Evolutionary conservation across 1,140 invertebrate genomes (phyloP).

Genomic region (Neodiprion fabricii): DNA sequence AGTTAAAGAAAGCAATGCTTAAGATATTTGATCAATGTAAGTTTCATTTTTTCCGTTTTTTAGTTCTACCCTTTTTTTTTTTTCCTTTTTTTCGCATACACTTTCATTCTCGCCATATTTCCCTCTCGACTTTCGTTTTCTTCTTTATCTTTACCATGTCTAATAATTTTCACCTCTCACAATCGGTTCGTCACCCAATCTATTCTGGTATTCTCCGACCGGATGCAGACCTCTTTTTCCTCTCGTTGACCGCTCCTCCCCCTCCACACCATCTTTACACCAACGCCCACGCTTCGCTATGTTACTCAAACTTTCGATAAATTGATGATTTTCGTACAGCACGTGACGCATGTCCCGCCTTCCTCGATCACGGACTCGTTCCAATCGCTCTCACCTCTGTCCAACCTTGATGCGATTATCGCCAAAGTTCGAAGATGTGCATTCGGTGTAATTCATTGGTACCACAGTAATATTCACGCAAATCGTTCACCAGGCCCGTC

Average conservation of each 20-base stretch:
- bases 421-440: too few species aligned
- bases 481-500: too few species aligned
- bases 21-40: slow-evolving; percentile 57
- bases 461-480: too few species aligned
- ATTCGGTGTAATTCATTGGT: too few species aligned
- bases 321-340: neutral
- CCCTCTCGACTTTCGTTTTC: neutral
- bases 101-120: neutral
- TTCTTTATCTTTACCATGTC: neutral
- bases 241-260: too few species aligned
- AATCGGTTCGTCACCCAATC: too few species aligned
- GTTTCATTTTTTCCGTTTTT: slow-evolving; percentile 15
- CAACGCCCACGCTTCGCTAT: neutral
- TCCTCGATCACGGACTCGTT: neutral
- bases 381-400: too few species aligned
- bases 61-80: neutral
- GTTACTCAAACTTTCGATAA: neutral
- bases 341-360: neutral
- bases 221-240: too few species aligned
- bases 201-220: too few species aligned
- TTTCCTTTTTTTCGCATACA: neutral
- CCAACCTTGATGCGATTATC: too few species aligned
- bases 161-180: neutral
- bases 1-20: slow-evolving; percentile 56
- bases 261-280: too few species aligned